These are phyloP conservation scores for Lithophane leautieri DNA, from an alignment of 2,888 invertebrate genomes.

Conservation along the genomic window DNA sequence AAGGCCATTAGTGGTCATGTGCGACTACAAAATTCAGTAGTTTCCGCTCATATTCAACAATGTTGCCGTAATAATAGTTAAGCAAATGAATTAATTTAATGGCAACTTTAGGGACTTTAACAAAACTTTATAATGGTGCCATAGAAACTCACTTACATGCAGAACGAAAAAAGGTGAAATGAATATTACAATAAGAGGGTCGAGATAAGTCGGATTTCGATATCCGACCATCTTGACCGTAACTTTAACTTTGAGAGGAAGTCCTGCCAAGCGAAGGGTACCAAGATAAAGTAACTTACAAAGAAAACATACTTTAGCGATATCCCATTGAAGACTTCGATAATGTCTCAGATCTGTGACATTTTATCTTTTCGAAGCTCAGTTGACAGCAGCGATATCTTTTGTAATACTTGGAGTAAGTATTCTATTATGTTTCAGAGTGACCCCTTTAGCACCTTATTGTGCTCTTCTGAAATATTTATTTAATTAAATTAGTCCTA, in stretches of 20 bases:
- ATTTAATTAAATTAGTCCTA: constrained; percentile 10
- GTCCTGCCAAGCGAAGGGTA: constrained; percentile 15
- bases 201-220: constrained; percentile 6
- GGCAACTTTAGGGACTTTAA: not conserved
- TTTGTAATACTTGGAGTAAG: not conserved
- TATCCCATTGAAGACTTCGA: constrained; percentile 14
- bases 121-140: not conserved
- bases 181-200: constrained; percentile 6
- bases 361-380: constrained; percentile 14
- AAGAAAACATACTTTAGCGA: constrained; percentile 15
- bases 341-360: constrained; percentile 4
- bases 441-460: not conserved
- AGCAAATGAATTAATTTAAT: constrained; percentile 4
- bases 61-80: constrained; percentile 14
- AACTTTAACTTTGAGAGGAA: constrained; percentile 24
- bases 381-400: not conserved
- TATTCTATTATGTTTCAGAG: not conserved
- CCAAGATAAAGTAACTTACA: constrained; percentile 11
- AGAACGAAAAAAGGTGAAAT: constrained; percentile 8
- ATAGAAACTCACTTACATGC: constrained; percentile 3
- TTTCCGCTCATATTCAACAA: constrained; percentile 19
- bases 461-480: constrained; percentile 4
- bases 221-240: constrained; percentile 6
- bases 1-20: not conserved
- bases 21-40: not conserved